phyloP scores from a whole-genome alignment of 2,888 invertebrate species.

The Dromius quadrimaculatus region DNA sequence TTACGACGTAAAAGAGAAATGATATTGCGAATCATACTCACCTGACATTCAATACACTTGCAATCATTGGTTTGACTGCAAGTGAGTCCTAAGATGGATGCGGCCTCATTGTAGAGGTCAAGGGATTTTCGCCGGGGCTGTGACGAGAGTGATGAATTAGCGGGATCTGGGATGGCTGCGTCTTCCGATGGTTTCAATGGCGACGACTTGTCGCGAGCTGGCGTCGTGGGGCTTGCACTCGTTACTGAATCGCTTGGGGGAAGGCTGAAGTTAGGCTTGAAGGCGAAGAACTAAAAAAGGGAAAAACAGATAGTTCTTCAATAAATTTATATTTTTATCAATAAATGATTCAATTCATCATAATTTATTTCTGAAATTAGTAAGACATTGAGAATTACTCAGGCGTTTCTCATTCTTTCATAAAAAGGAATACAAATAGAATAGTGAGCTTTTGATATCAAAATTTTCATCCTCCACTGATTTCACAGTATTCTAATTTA shows the following conservation, averaged over 20 bases:
- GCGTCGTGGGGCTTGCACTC: background rate
- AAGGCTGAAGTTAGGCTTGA: slow-evolving; percentile 22
- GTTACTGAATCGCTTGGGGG: background rate
- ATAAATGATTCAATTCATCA: too few relatives aligned
- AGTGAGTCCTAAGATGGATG: slow-evolving; percentile 64
- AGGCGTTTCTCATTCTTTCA: too few relatives aligned
- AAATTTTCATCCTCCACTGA: too few relatives aligned
- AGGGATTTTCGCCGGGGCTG: slow-evolving; percentile 60
- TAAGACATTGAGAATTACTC: too few relatives aligned
- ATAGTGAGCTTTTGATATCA: too few relatives aligned
- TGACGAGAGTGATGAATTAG: background rate
- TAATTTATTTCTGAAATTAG: too few relatives aligned
- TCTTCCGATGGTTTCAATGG: background rate
- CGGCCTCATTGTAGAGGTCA: slow-evolving; percentile 65
- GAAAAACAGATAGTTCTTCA: too few relatives aligned
- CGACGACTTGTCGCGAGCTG: slow-evolving; percentile 4
- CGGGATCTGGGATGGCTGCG: slow-evolving; percentile 1
- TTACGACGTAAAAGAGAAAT: background rate
- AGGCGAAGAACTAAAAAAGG: slow-evolving; percentile 34
- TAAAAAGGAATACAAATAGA: too few relatives aligned
- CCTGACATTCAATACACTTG: slow-evolving; percentile 66
- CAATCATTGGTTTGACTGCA: slow-evolving; percentile 65
- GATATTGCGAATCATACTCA: too few relatives aligned
- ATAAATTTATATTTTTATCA: too few relatives aligned
- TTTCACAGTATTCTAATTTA: too few relatives aligned